Conservation (phyloP, 2,113 vertebrate genomes). For the Eurystomus gularis region DNA sequence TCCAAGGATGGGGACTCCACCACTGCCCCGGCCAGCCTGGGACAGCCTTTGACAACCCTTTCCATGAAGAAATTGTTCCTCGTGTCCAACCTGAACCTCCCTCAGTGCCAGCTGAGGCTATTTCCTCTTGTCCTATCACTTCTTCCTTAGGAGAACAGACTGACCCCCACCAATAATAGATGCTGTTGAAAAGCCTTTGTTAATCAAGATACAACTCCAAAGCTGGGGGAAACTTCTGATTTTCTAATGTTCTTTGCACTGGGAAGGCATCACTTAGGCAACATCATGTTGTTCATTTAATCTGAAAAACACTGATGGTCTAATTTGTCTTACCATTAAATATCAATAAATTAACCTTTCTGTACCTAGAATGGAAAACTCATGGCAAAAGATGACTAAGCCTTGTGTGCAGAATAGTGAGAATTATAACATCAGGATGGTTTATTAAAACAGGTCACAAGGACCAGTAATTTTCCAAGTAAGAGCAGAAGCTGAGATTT, state of each 20-base stretch:
- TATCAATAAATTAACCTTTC: neutral
- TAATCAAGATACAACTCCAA: neutral
- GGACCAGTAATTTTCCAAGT: neutral
- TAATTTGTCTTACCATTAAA: neutral
- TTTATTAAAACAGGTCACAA: neutral
- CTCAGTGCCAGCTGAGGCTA: too few relatives aligned
- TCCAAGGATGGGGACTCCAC: too few relatives aligned
- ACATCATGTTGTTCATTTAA: neutral
- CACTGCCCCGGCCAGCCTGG: too few relatives aligned
- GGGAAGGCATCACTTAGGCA: neutral
- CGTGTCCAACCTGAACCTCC: too few relatives aligned
- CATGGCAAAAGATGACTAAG: neutral
- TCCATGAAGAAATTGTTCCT: too few relatives aligned
- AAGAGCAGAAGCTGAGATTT: neutral
- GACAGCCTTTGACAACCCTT: too few relatives aligned
- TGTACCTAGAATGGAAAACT: neutral
- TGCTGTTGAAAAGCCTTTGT: neutral
- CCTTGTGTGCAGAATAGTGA: neutral
- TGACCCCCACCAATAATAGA: neutral
- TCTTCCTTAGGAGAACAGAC: too few relatives aligned
- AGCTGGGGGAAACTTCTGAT: neutral
- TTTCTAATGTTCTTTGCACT: neutral
- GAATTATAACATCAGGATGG: neutral
- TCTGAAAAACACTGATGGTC: neutral
- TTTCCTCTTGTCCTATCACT: neutral